Evolutionary conservation across 2,797 vertebrate genomes (phyloP).

Genomic region (Tiaroga cobitis): DNA sequence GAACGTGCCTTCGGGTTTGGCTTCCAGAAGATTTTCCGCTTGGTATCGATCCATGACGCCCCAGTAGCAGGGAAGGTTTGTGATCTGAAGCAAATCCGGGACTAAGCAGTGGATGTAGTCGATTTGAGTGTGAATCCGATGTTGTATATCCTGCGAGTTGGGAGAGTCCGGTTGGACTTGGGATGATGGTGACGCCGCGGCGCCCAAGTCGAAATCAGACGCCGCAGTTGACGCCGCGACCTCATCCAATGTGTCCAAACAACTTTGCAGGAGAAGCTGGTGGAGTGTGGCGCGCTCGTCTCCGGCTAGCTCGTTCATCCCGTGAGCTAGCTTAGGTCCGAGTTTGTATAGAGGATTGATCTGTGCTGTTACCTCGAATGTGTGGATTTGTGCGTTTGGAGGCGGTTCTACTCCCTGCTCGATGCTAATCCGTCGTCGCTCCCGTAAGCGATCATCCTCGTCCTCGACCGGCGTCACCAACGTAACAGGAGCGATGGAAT

Average conservation of each 20-base stretch:
- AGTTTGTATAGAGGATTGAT: conserved; percentile 84
- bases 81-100: conserved; percentile 83
- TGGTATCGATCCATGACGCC: conserved; percentile 87
- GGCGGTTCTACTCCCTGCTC: conserved; percentile 86
- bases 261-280: conserved; percentile 80
- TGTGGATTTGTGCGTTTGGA: conserved; percentile 85
- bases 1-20: conserved; percentile 86
- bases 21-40: conserved; percentile 83
- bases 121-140: conserved; percentile 83
- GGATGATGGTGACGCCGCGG: conserved; percentile 58
- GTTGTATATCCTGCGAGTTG: conserved; percentile 71
- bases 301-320: conserved; percentile 80
- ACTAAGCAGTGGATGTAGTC: conserved; percentile 87
- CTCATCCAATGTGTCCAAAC: conserved; percentile 82
- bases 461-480: conserved; percentile 72
- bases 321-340: conserved; percentile 84
- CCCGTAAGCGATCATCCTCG: conserved; percentile 82
- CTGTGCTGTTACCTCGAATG: conserved; percentile 83
- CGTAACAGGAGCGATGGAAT: conserved; percentile 62
- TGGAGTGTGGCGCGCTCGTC: conserved; percentile 71
- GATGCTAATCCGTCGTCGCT: conserved; percentile 83
- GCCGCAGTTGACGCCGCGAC: conserved; percentile 67
- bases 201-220: conserved; percentile 54
- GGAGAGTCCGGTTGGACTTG: conserved; percentile 59
- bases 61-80: conserved; percentile 85